Evolutionary conservation across 2,113 vertebrate species (phyloP).

Genomic region (Phylloscopus trochiloides): DNA sequence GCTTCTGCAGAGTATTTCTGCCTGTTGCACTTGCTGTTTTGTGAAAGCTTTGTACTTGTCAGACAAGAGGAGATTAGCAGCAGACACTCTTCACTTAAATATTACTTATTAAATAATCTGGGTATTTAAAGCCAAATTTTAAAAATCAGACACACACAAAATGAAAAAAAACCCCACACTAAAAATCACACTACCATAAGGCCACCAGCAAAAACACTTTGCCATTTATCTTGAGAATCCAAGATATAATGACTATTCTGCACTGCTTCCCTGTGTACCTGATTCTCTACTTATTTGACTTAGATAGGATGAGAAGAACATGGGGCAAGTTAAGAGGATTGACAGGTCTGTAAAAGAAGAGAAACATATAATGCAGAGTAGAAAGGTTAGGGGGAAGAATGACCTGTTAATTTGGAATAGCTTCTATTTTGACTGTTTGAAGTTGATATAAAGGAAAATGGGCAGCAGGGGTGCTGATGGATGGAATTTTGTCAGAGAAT

Average conservation of each 20-base stretch:
- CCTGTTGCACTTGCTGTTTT: background rate
- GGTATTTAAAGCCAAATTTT: background rate
- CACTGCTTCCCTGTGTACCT: background rate
- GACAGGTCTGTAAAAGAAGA: background rate
- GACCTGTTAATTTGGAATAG: background rate
- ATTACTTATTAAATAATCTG: background rate
- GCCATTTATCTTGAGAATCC: background rate
- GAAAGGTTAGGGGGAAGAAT: background rate
- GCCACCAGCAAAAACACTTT: background rate
- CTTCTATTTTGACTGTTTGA: background rate
- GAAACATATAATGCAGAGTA: background rate
- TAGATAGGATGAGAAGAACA: background rate
- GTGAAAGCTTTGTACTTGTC: background rate
- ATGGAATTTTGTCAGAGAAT: background rate
- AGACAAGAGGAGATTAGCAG: background rate
- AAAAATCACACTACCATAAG: background rate
- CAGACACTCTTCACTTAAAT: background rate
- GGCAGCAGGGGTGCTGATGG: background rate
- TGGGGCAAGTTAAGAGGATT: background rate
- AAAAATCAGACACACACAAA: background rate
- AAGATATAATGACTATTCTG: background rate
- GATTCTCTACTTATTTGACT: background rate
- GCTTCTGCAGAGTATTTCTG: background rate
- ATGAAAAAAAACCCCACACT: too few relatives aligned
- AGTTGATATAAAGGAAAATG: background rate